Evolutionary conservation across 2,888 invertebrate genomes (phyloP).

Genomic region (Zaprionus lineosus): DNA sequence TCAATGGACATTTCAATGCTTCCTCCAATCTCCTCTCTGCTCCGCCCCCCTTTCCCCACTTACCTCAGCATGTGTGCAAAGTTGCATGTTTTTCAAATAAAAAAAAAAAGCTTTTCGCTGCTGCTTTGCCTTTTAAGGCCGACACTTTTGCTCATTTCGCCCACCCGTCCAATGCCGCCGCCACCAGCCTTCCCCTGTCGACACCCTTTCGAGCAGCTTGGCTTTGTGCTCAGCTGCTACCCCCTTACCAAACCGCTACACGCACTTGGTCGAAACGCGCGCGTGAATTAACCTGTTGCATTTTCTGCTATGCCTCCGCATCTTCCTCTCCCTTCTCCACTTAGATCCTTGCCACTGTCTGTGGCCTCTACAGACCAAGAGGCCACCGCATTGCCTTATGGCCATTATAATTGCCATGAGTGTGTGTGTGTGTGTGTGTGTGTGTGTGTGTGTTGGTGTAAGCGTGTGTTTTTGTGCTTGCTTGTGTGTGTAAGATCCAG

Average conservation of each 20-base stretch:
- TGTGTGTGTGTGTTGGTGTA: not conserved
- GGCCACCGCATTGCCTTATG: conserved; percentile 44
- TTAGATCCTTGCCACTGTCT: conserved; percentile 15
- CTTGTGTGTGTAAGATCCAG: conserved; percentile 1
- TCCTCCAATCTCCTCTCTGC: conserved; percentile 24
- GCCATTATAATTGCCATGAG: conserved; percentile 48
- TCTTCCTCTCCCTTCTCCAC: conserved; percentile 3
- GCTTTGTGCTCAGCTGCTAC: conserved; percentile 21
- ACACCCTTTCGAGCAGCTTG: conserved; percentile 28
- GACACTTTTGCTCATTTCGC: conserved; percentile 70
- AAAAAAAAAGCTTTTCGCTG: conserved; percentile 48
- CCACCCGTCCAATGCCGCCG: conserved; percentile 26
- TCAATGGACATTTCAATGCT: conserved; percentile 72
- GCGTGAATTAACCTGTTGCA: conserved; percentile 80
- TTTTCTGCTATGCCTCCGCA: conserved; percentile 28
- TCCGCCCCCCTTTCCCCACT: not conserved
- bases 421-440: not conserved
- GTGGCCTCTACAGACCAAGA: conserved; percentile 27
- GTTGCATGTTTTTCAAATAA: conserved; percentile 59
- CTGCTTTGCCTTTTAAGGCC: conserved; percentile 69
- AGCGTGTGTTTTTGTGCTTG: conserved; percentile 4
- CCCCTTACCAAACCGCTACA: conserved; percentile 28
- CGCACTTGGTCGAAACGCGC: conserved; percentile 61
- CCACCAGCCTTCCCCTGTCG: conserved; percentile 10
- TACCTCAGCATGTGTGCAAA: conserved; percentile 56